A percentile compares a stretch with the other conserved stretches of the same genome.
Evolutionary conservation across 2,888 invertebrate species (phyloP).

Genomic region (Eueremaeus valkanovi): DNA sequence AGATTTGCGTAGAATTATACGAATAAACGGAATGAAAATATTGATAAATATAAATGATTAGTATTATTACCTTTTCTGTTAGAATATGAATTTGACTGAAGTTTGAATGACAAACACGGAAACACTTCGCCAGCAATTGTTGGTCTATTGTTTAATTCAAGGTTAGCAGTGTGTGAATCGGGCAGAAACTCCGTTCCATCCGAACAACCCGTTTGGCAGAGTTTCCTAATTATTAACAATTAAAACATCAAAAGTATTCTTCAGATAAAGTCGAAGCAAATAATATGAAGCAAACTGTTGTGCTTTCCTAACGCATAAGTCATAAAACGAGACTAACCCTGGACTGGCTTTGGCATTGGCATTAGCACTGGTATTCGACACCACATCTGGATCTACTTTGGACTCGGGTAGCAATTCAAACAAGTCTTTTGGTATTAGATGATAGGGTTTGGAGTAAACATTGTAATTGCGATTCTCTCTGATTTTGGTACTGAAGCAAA

Average conservation of each 20-base stretch:
- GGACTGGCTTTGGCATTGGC: not conserved
- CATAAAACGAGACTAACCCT: conserved; percentile 24
- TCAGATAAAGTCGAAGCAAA: not conserved
- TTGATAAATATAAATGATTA: not conserved
- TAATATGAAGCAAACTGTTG: not conserved
- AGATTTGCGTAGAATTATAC: too few species aligned
- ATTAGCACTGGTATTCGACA: too few species aligned
- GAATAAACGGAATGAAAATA: too few species aligned
- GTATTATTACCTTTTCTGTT: conserved; percentile 6
- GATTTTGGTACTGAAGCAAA: not conserved
- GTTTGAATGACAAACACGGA: conserved; percentile 5
- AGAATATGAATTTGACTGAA: not conserved
- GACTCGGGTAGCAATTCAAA: conserved; percentile 34
- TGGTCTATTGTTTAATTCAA: conserved; percentile 21
- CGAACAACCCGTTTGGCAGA: conserved; percentile 26
- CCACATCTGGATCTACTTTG: conserved; percentile 38
- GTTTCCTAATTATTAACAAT: conserved; percentile 17
- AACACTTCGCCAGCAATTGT: conserved; percentile 3
- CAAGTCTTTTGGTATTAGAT: conserved; percentile 28
- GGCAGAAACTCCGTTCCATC: not conserved
- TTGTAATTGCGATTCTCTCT: not conserved
- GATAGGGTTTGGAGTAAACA: not conserved
- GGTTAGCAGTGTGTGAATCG: conserved; percentile 18
- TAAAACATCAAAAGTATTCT: conserved; percentile 7
- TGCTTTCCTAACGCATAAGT: not conserved